Base-by-base conservation (phyloP, 2,797 vertebrate species). In the Rachycentron canadum region DNA sequence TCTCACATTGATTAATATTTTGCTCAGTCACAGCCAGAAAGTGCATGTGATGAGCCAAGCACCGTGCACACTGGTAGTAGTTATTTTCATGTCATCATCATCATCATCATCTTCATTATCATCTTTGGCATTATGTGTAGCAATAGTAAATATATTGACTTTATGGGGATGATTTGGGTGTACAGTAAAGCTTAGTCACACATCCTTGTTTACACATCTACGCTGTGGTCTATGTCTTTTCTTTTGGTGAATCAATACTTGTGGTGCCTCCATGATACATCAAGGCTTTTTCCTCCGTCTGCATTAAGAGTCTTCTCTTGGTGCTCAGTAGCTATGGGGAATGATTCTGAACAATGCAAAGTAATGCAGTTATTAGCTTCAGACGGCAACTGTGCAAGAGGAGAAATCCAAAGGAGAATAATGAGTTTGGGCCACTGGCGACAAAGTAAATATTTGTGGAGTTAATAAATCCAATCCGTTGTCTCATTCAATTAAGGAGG, bases 371-470 rank as follows among this genome's bases (percentile, higher is more conserved):
- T 88, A 95, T 94, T 93, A 91, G 79, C 87, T 93, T 92, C 91
- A 77, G 90, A 84, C 91, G 56, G 85, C 85, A 91, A 94, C 94
- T 88, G 93, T 81, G 79, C 88, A 89, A 80, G 83, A 81, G 84
- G 72, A 91, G 92, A 92, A 95, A 90, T 93, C 91, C 84, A 91
- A 91, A 85, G 76, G 76, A 91, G 92, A 95, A 89, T 95, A 96
- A 96, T 95, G 95, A 95, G 90, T 56, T 56, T 57, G 53, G 65
- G 88, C 87, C 88, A 85, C 88, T 21, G 62, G 81, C 83, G 38
- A 88, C 88, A 89, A 72, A 92, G 91, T 86, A 94, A 94, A 94
- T 94, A 95, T 91, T 86, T 89, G 88, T 82, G 76, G 76, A 85
- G 91, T 92, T 92, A 93, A 95, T 92, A 89, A 91, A 90, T 85